Base-by-base conservation (phyloP, 2,797 vertebrate species). In the Oreochromis grahami region DNA sequence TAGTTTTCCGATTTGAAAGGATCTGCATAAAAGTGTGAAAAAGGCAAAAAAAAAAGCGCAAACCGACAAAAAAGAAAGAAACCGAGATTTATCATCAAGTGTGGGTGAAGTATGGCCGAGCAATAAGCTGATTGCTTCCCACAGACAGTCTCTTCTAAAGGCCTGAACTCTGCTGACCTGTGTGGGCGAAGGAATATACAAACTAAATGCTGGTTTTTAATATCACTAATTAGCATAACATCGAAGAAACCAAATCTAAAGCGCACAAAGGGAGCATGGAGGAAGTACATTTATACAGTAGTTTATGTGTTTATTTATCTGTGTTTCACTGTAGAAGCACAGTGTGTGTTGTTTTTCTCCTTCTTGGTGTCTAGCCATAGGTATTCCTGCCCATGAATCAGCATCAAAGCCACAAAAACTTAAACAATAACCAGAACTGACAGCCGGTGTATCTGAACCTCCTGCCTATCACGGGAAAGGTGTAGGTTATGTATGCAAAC, bases 161-260 rank as follows among this genome's bases (percentile, higher is more conserved):
- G 32, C 58, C 77, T 87, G 85, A 93, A 79, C 92, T 90, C 72
- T 87, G 63, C 78, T 79, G 86, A 88, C 86, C 87, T 87, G 86
- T 83, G 81, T 88, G 90, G 88, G 85, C n/a, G 82, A 86, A 85
- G 58, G 43, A 90, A 84, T 82, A 80, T 72, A 87, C 86, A 79
- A 84, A 85, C 84, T 77, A 29, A 85, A 87, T 83, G 26, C 85
- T 63, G 53, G 29, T 4, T 79, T 86, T 77, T 84, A 92, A 91
- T 92, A 89, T 94, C 83, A 77, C 79, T 90, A 90, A 92, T 90
- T 93, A 92, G 85, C 86, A 86, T 86, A 48, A 81, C 65, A 83
- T 85, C 81, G 72, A 89, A 82, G 63, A 87, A 89, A 87, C 56
- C 72, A 43, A 81, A 84, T 84, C 60, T 38, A 82, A 58, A 76